Percentiles rank a stretch among this genome's conserved stretches.
These are phyloP conservation scores for Thunnus thynnus DNA, from an alignment of 2,113 vertebrate species.

Conservation along the genomic window DNA sequence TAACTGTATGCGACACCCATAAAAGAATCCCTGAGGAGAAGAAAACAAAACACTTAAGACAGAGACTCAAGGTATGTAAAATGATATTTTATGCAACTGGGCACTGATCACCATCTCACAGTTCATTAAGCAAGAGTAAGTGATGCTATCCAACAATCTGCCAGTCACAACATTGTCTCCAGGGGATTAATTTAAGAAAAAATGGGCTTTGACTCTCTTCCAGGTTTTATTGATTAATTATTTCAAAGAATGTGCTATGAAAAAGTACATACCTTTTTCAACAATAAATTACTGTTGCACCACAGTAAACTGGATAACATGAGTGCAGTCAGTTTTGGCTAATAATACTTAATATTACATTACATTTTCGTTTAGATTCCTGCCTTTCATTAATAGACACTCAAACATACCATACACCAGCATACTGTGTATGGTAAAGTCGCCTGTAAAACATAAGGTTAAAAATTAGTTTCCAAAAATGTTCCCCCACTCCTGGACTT, in stretches of 20 bases:
- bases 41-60: slow-evolving; percentile 1
- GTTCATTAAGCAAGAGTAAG: slow-evolving; percentile 52
- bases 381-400: background rate
- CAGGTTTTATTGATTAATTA: slow-evolving; percentile 17
- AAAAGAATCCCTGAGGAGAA: background rate
- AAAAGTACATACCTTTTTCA: background rate
- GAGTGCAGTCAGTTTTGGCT: too few relatives aligned
- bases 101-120: slow-evolving; percentile 52
- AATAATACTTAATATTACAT: too few relatives aligned
- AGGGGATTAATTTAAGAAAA: slow-evolving; percentile 37
- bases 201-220: slow-evolving; percentile 14
- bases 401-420: background rate
- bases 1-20: slow-evolving; percentile 8
- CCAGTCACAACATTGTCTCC: slow-evolving; percentile 35
- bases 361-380: too few relatives aligned
- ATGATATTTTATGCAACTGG: slow-evolving; percentile 29
- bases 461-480: slow-evolving; percentile 12
- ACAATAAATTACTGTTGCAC: background rate
- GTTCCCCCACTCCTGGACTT: slow-evolving; percentile 27
- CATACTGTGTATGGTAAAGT: background rate
- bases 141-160: slow-evolving; percentile 35
- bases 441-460: slow-evolving; percentile 23
- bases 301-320: background rate
- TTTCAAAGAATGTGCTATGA: slow-evolving; percentile 2
- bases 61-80: slow-evolving; percentile 12